Conservation (phyloP, 2,888 invertebrate species). For the Yponomeuta cagnagella region DNA sequence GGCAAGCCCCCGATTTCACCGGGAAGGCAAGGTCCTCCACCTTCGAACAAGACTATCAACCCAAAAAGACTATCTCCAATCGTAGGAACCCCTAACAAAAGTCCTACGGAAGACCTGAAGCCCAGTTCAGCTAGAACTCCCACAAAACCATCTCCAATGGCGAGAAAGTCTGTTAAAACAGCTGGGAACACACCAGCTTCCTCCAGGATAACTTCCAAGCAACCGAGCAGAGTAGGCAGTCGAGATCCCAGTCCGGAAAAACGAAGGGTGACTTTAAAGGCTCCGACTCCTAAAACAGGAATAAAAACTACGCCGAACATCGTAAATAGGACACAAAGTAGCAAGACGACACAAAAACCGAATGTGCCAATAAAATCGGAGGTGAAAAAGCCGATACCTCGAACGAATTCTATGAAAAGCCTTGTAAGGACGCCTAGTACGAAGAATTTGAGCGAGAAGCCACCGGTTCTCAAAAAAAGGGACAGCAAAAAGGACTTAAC, state of each 20-base stretch:
- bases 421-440: constrained; percentile 57
- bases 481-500: constrained; percentile 50
- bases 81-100: constrained; percentile 69
- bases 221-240: constrained; percentile 55
- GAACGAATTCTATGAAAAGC: constrained; percentile 64
- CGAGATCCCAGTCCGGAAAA: constrained; percentile 65
- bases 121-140: constrained; percentile 48
- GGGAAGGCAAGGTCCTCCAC: constrained; percentile 63
- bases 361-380: constrained; percentile 43
- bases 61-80: constrained; percentile 68
- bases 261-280: constrained; percentile 36
- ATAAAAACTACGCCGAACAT: constrained; percentile 35
- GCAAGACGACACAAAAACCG: constrained; percentile 48
- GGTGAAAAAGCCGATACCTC: constrained; percentile 51
- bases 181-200: constrained; percentile 54
- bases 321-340: constrained; percentile 46
- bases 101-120: constrained; percentile 57
- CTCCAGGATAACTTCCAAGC: constrained; percentile 63
- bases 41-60: constrained; percentile 60
- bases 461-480: constrained; percentile 48
- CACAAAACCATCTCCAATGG: constrained; percentile 41
- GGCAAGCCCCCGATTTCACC: constrained; percentile 70
- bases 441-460: constrained; percentile 53
- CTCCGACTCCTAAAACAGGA: constrained; percentile 29
- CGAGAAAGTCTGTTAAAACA: constrained; percentile 50